Evolutionary conservation across 2,797 vertebrate species (phyloP), one percentile per base, ranked within the genome.

Genomic region (Hafferia zeledoni): DNA sequence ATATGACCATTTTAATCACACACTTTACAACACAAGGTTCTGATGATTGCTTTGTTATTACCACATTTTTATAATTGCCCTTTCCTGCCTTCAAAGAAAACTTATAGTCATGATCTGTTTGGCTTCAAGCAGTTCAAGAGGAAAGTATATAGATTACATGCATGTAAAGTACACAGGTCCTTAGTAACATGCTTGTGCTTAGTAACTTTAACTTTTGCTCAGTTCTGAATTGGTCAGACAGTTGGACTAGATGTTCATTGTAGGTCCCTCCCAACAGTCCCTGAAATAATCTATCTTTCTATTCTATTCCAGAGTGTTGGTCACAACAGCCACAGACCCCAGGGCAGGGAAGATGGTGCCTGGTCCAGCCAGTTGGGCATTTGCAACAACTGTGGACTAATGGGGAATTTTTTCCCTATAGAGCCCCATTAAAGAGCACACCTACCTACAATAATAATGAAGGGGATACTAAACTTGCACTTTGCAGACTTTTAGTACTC

Each of bases 311-410:
- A 39, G 20, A 33, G 28, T 20, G 27, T 5, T 44, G 50, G 24
- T 53, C 56, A 63, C n/a, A 83, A 28, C 56, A 71, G 59, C 10
- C 59, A 10, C 23, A 71, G 57, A 52, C 5, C 5, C 30, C 37
- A 27, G 24, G 55, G 46, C n/a, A 68, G 46, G 49, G 17, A 75
- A 28, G 27, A 16, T 22, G 22, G 3, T 46, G 74, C 27, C 44
- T 39, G 2, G 25, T n/a, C 47, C 75, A 70, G 22, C 17, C 6
- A 0, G 0, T 47, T 56, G 46, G 15, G 15, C 15, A 44, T 39
- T 46, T 43, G n/a, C 75, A 76, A n/a, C 22, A 20, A 25, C 43
- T 72, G 25, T 33, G 43, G 37, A 24, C 17, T 63, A 59, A 59
- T 1, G 11, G 35, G 11, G 35, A 87, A 33, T 28, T 6, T 65